Evolutionary conservation across 2,113 vertebrate species (phyloP).

Genomic region (Spea multiplicata): DNA sequence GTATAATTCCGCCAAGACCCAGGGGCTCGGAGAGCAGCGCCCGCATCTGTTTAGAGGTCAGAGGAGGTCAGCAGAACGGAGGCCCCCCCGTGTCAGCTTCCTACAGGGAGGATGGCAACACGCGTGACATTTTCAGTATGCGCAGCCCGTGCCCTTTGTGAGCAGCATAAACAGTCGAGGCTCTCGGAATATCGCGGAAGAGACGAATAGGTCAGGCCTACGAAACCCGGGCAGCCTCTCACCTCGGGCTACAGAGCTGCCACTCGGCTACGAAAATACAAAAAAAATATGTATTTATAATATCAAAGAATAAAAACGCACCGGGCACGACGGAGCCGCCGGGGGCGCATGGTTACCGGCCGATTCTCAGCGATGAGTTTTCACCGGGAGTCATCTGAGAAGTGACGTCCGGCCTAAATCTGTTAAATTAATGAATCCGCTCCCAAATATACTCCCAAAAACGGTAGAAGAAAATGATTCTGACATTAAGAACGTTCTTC

Average conservation of each 20-base stretch:
- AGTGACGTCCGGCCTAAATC: too few relatives aligned
- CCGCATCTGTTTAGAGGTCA: slow-evolving; percentile 38
- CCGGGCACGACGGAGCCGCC: too few relatives aligned
- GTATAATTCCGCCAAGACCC: slow-evolving; percentile 1
- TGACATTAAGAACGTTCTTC: too few relatives aligned
- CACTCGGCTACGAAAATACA: background rate
- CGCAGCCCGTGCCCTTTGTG: slow-evolving; percentile 1
- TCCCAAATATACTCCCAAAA: too few relatives aligned
- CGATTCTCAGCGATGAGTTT: too few relatives aligned
- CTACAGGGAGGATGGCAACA: slow-evolving; percentile 12
- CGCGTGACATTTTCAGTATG: slow-evolving; percentile 34
- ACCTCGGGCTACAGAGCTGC: background rate
- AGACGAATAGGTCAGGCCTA: slow-evolving; percentile 29
- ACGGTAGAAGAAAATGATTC: too few relatives aligned
- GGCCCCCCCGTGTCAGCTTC: background rate
- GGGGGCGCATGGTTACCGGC: too few relatives aligned
- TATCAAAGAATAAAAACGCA: too few relatives aligned
- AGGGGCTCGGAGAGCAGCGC: background rate
- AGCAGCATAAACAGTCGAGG: slow-evolving; percentile 21
- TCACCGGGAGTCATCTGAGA: too few relatives aligned
- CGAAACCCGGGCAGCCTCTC: background rate
- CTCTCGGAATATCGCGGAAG: slow-evolving; percentile 22
- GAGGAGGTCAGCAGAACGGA: background rate
- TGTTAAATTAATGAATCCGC: too few relatives aligned
- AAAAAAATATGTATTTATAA: too few relatives aligned